Base-by-base conservation (phyloP, 1,140 invertebrate species). In the Neocloeon triangulifer region DNA sequence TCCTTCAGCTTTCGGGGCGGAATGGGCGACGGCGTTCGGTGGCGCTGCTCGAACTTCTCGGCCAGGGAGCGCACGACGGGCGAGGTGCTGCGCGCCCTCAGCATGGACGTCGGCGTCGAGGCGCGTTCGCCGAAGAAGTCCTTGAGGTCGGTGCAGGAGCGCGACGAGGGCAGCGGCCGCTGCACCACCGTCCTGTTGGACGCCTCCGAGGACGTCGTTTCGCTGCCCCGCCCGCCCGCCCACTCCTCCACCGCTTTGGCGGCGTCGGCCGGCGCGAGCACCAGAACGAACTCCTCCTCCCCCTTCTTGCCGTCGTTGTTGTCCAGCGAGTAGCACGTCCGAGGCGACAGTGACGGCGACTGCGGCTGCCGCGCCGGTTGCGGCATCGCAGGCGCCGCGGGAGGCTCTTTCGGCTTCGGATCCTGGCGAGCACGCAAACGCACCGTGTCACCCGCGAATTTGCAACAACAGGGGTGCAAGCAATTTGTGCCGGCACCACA, bases 71-170 rank as follows among this genome's bases (percentile, higher is more conserved):
- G 34, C 74, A 70, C 41, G 69, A 72, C 37, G 60, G 66, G 9
- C 58, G 56, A 0, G 62, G 55, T 5, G 73, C 42, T 46, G 58
- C 62, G 1, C 62, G 56, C 0, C 76, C 72, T 41, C 70, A 69
- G 9, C 64, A 56, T 14, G 54, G 39, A 45, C 69, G 64, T 32
- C 61, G 55, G n/a, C 54, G 45, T 21, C 56, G 46, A 46, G 36
- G 52, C 57, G 26, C 55, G 57, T 5, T 47, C 53, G 39, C 61
- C 45, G 17, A 66, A 41, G 36, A 62, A 59, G 26, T 69, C 63
- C 43, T 76, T 77, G 22, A 82, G 46, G 49, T 76, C 67, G 15
- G 75, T 59, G 39, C 64, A 72, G 2, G 73, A 80, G 37, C 73
- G 65, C 0, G 73, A 73, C 25, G 63, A 58, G 17, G 55, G 56